These are phyloP conservation scores for Phyllostomus discolor DNA, from an alignment of 2,113 vertebrate genomes.

Conservation along the genomic window DNA sequence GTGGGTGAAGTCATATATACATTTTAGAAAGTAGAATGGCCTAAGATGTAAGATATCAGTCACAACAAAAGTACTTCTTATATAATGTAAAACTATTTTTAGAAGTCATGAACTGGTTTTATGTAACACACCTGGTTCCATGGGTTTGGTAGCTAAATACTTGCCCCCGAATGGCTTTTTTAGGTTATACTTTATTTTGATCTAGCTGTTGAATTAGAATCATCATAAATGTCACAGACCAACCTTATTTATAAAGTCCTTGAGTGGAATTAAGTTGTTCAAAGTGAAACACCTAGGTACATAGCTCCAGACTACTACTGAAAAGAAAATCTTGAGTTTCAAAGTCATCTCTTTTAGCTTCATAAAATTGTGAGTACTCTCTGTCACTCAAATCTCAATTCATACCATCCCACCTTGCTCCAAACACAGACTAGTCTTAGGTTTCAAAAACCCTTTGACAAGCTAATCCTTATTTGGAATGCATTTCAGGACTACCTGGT, in stretches of 20 bases:
- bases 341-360: neutral
- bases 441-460: neutral
- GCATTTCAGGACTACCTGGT: neutral
- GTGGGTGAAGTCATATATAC: neutral
- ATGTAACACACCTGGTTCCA: neutral
- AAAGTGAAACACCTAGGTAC: neutral
- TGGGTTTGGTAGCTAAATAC: neutral
- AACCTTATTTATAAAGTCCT: neutral
- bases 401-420: neutral
- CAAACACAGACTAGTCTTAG: neutral
- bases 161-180: neutral
- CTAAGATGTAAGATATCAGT: neutral
- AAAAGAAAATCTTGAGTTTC: neutral
- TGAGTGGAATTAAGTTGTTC: neutral
- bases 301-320: neutral
- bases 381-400: neutral
- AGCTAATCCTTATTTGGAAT: neutral
- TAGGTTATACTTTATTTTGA: neutral
- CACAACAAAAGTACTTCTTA: neutral
- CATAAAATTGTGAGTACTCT: neutral
- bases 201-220: neutral
- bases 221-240: neutral
- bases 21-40: neutral
- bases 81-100: neutral
- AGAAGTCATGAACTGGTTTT: neutral